These are phyloP conservation scores for Endotricha flammealis DNA, from an alignment of 2,888 invertebrate genomes.

Conservation along the genomic window DNA sequence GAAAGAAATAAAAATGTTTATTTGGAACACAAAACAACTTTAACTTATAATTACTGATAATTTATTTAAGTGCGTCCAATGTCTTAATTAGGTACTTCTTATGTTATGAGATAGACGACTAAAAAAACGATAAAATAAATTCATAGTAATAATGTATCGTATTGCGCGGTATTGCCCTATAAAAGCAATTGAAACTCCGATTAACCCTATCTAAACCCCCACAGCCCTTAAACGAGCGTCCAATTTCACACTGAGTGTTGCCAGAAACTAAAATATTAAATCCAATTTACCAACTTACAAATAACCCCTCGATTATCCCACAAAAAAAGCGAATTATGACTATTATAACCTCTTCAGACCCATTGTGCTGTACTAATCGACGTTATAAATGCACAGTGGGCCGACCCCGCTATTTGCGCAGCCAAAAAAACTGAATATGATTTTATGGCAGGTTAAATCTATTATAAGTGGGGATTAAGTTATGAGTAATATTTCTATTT, in stretches of 20 bases:
- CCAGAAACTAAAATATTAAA: slow-evolving; percentile 74
- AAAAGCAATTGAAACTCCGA: slow-evolving; percentile 26
- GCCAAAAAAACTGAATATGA: slow-evolving; percentile 62
- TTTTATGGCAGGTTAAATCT: slow-evolving; percentile 77
- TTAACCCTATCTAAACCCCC: slow-evolving; percentile 52
- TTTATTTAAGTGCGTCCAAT: too few species aligned
- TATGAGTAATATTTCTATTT: slow-evolving; percentile 74
- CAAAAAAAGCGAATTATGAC: slow-evolving; percentile 67
- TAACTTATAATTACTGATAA: too few species aligned
- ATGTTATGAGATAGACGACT: too few species aligned
- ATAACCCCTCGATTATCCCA: slow-evolving; percentile 64
- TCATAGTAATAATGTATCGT: too few species aligned
- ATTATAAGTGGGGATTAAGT: slow-evolving; percentile 74
- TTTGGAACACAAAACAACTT: too few species aligned
- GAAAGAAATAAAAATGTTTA: too few species aligned
- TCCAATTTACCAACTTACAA: slow-evolving; percentile 67
- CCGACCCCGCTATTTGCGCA: slow-evolving; percentile 60
- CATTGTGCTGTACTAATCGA: slow-evolving; percentile 67
- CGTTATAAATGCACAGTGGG: slow-evolving; percentile 55
- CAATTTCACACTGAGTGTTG: slow-evolving; percentile 75
- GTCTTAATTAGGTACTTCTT: too few species aligned
- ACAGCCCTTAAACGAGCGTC: slow-evolving; percentile 63
- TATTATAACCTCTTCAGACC: slow-evolving; percentile 64
- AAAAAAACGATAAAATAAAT: too few species aligned
- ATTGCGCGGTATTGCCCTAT: slow-evolving; percentile 17